Conservation (phyloP, 2,113 vertebrate genomes). For the Petrocephalus zakoni region DNA sequence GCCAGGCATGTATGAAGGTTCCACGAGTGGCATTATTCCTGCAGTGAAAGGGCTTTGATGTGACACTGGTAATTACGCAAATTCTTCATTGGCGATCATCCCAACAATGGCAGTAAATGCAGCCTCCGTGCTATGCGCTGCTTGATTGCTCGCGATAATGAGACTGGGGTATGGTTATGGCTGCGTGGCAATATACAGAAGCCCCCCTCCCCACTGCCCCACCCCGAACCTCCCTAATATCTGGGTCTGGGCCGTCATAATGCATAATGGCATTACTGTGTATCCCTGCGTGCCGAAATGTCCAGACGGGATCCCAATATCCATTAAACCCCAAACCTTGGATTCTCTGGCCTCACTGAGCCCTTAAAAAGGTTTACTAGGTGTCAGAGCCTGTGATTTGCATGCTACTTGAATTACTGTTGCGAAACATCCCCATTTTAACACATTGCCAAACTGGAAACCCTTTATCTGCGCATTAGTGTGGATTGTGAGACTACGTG, state of each 20-base stretch:
- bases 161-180: not conserved
- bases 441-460: not conserved
- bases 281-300: not conserved
- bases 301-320: not conserved
- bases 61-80: slow-evolving; percentile 3
- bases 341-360: not conserved
- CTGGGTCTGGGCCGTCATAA: not conserved
- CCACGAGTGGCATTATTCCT: not conserved
- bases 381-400: not conserved
- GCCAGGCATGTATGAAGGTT: not conserved
- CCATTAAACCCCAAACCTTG: not conserved
- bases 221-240: not conserved
- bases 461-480: not conserved
- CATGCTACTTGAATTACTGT: not conserved
- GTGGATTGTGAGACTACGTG: not conserved
- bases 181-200: not conserved
- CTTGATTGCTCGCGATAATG: slow-evolving; percentile 18
- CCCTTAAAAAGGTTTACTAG: not conserved
- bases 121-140: not conserved
- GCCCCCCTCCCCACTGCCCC: not conserved
- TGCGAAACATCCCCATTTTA: not conserved
- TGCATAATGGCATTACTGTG: not conserved
- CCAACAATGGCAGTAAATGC: slow-evolving; percentile 8
- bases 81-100: slow-evolving; percentile 8
- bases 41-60: slow-evolving; percentile 16